Conservation (phyloP, 2,797 vertebrate species). For the Oreochromis mossambicus region DNA sequence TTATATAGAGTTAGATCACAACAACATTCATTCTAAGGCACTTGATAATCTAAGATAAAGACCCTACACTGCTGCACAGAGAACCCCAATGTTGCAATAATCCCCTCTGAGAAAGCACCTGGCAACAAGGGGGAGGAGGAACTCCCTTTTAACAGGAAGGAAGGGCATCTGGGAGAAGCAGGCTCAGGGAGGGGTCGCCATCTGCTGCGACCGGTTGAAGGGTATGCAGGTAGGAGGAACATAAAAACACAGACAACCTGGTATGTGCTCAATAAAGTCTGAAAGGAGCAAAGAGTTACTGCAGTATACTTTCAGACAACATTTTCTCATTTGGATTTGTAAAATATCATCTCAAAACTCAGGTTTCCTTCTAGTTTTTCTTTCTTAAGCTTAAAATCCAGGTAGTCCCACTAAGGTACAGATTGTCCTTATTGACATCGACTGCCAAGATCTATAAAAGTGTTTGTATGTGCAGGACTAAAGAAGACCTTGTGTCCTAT, state of each 20-base stretch:
- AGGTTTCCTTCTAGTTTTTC: neutral
- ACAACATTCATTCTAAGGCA: neutral
- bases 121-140: neutral
- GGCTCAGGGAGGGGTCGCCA: neutral
- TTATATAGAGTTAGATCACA: neutral
- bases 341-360: neutral
- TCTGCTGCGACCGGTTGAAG: neutral
- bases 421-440: neutral
- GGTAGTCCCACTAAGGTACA: neutral
- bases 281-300: neutral
- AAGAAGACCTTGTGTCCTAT: neutral
- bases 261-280: neutral
- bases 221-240: neutral
- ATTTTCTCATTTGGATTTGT: neutral
- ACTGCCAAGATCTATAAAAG: neutral
- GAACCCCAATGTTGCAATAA: neutral
- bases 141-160: neutral
- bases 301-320: neutral
- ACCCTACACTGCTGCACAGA: neutral
- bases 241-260: neutral
- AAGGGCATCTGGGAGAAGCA: neutral
- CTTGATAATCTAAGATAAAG: neutral
- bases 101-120: neutral
- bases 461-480: neutral
- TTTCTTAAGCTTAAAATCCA: neutral